Base-by-base conservation (phyloP, 2,113 vertebrate genomes). In the Muscicapa adusta region DNA sequence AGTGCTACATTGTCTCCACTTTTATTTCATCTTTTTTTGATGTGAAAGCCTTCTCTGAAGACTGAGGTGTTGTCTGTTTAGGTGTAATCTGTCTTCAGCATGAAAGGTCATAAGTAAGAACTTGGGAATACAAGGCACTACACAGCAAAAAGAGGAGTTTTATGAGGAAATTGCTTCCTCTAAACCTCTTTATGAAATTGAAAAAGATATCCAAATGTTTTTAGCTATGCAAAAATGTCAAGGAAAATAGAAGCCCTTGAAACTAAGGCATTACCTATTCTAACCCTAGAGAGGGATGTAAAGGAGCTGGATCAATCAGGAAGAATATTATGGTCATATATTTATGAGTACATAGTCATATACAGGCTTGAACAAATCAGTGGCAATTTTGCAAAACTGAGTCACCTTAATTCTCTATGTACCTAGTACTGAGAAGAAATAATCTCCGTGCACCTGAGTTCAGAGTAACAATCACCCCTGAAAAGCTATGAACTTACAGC, bases 21-120 rank as follows among this genome's bases (percentile, higher is more conserved):
- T 79, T 56, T 70, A 51, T 85, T 84, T 91, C 8, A 4, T n/a
- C 33, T 91, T 89, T 81, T 70, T 77, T 56, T 50, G 48, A 94
- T 22, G 36, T 50, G 38, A 72, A 94, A 93, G 11, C 38, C 71
- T 89, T 89, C 71, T 85, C 88, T 80, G 82, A 95, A 91, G 74
- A 85, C 66, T 65, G 62, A 88, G 26, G 47, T 73, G 66, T 36
- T 93, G 65, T 82, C 68, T 93, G 22, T 88, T 95, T 82, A 72
- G 54, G 62, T 53, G 18, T 73, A 94, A 82, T 85, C 78, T 94
- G n/a, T 91, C 31, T 93, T 42, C 34, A 79, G 25, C 56, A 43
- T 73, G 74, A 91, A 95, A 93, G 85, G 82, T 93, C 82, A 70
- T 50, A 43, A 90, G 58, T 45, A 89, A 94, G 29, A 88, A 65